A percentile compares a stretch with the other conserved stretches of the same genome.
Evolutionary conservation across 1,140 invertebrate genomes (phyloP).

Genomic region (Thaumatotibia leucotreta): DNA sequence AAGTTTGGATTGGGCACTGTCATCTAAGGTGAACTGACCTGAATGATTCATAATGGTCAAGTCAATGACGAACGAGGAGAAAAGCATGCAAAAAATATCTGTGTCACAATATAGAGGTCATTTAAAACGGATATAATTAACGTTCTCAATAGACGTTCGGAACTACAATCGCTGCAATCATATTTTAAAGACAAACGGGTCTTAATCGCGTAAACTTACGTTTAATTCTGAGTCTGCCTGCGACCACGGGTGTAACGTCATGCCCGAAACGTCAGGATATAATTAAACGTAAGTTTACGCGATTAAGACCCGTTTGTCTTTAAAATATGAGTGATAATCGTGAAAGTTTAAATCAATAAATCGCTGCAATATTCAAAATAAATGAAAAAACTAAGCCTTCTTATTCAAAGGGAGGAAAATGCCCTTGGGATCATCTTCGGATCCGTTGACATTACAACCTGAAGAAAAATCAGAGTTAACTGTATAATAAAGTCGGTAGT

Average conservation of each 20-base stretch:
- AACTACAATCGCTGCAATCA: neutral
- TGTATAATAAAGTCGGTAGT: neutral
- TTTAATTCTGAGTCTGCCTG: too few species aligned
- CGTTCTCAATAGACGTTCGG: neutral
- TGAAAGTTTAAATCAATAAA: too few species aligned
- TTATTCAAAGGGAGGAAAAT: neutral
- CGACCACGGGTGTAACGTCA: too few species aligned
- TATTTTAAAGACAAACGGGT: neutral
- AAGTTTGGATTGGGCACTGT: neutral
- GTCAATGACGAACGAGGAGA: neutral
- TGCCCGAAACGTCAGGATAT: too few species aligned
- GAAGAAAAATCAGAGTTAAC: neutral
- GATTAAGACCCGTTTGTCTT: too few species aligned
- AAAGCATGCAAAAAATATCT: neutral
- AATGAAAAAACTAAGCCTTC: neutral
- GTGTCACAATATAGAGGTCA: neutral
- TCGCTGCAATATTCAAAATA: too few species aligned
- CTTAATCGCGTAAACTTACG: neutral
- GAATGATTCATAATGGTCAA: neutral
- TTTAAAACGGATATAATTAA: neutral
- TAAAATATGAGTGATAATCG: too few species aligned
- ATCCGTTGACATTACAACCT: neutral
- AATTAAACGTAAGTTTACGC: too few species aligned
- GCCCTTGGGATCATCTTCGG: neutral
- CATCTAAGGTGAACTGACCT: neutral